Evolutionary conservation across 2,888 invertebrate genomes (phyloP).

Genomic region (Trachelus tabidus): DNA sequence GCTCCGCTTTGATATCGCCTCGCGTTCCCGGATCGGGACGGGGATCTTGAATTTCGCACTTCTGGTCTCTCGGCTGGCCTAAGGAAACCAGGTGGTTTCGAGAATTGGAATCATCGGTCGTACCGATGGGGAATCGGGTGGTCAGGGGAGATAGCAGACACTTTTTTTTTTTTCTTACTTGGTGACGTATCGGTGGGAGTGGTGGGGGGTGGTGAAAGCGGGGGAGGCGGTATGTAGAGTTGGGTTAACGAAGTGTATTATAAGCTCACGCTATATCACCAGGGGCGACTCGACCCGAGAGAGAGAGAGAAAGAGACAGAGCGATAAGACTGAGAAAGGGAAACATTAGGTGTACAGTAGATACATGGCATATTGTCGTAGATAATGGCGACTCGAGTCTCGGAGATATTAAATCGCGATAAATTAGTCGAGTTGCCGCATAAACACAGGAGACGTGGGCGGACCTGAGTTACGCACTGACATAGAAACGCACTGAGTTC

Average conservation of each 20-base stretch:
- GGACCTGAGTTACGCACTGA: slow-evolving; percentile 34
- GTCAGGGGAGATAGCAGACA: neutral
- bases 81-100: neutral
- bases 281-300: neutral
- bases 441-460: slow-evolving; percentile 47
- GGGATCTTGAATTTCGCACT: neutral
- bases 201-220: neutral
- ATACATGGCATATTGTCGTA: neutral
- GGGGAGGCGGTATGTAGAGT: neutral
- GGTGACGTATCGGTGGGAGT: neutral
- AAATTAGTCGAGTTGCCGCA: slow-evolving; percentile 49
- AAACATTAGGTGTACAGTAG: neutral
- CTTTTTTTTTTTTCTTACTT: neutral
- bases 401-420: slow-evolving; percentile 50
- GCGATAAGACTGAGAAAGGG: neutral
- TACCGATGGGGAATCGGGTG: neutral
- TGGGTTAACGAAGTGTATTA: slow-evolving; percentile 27
- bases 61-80: neutral
- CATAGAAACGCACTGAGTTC: slow-evolving; percentile 39
- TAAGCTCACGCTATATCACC: slow-evolving; percentile 30
- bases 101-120: neutral
- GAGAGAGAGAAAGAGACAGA: neutral
- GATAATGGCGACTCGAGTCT: slow-evolving; percentile 32
- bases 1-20: slow-evolving; percentile 59
- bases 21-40: neutral